Percentiles rank a stretch among this genome's conserved stretches.
These are phyloP conservation scores for Neosalanx taihuensis DNA, from an alignment of 2,797 vertebrate genomes.

Conservation along the genomic window DNA sequence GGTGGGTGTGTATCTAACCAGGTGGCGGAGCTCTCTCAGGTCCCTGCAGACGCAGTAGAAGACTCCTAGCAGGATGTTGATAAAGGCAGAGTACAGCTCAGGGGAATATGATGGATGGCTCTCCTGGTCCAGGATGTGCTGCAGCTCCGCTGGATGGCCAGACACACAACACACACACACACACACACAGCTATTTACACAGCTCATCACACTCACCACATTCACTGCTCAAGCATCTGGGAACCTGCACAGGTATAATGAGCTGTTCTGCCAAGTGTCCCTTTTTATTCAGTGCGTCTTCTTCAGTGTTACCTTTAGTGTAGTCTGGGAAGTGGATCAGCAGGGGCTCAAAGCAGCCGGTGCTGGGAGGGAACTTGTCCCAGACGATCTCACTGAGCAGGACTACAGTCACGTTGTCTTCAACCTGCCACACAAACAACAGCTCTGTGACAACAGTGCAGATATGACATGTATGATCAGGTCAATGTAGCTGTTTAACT, in stretches of 20 bases:
- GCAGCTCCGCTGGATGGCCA: conserved; percentile 80
- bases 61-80: conserved; percentile 96
- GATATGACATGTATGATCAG: background rate
- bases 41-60: conserved; percentile 95
- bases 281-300: conserved; percentile 3
- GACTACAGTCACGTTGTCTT: conserved; percentile 87
- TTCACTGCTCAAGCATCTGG: conserved; percentile 28
- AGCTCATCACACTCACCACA: conserved; percentile 12
- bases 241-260: conserved; percentile 55
- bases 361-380: conserved; percentile 92
- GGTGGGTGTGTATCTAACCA: conserved; percentile 73
- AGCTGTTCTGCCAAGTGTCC: conserved; percentile 21
- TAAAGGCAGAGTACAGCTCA: conserved; percentile 90
- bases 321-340: conserved; percentile 93
- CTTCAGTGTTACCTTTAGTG: conserved; percentile 79
- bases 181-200: background rate
- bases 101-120: conserved; percentile 83
- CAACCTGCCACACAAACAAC: conserved; percentile 70
- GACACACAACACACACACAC: background rate
- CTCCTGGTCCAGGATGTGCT: conserved; percentile 87
- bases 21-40: conserved; percentile 90
- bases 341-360: conserved; percentile 90
- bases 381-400: conserved; percentile 94
- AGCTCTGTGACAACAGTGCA: background rate
- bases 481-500: background rate